phyloP scores from a whole-genome alignment of 2,113 vertebrate genomes.

The Burhinus bistriatus region DNA sequence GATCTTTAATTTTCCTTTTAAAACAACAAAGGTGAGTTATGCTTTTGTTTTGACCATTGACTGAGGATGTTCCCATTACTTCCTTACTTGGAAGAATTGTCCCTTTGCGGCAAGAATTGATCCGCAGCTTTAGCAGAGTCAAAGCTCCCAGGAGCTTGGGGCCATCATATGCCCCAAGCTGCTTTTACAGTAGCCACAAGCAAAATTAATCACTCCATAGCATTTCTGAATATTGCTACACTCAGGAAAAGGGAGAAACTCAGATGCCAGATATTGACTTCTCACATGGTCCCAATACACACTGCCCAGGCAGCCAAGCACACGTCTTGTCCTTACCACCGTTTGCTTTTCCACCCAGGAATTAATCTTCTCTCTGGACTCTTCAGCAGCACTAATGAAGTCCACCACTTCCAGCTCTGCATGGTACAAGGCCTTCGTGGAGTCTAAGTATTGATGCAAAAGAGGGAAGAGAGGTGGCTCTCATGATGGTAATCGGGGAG shows the following conservation, averaged over 20 bases:
- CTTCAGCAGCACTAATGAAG: constrained; percentile 77
- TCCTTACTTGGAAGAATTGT: background rate
- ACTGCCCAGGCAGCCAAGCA: background rate
- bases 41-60: background rate
- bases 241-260: background rate
- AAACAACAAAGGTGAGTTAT: background rate
- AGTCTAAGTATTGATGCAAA: constrained; percentile 75
- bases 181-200: background rate
- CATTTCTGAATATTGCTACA: background rate
- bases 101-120: fast-evolving
- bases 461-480: background rate
- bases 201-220: background rate
- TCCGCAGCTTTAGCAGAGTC: background rate
- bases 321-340: constrained; percentile 63
- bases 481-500: background rate
- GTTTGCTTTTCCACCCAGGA: constrained; percentile 83
- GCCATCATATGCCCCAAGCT: background rate
- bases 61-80: background rate
- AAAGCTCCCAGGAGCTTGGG: background rate
- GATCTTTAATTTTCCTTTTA: constrained; percentile 80
- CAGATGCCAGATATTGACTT: background rate
- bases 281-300: background rate
- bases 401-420: constrained; percentile 79
- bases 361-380: constrained; percentile 80
- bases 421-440: constrained; percentile 76